Evolutionary conservation across 2,113 vertebrate species (phyloP).

Genomic region (Macrotis lagotis): DNA sequence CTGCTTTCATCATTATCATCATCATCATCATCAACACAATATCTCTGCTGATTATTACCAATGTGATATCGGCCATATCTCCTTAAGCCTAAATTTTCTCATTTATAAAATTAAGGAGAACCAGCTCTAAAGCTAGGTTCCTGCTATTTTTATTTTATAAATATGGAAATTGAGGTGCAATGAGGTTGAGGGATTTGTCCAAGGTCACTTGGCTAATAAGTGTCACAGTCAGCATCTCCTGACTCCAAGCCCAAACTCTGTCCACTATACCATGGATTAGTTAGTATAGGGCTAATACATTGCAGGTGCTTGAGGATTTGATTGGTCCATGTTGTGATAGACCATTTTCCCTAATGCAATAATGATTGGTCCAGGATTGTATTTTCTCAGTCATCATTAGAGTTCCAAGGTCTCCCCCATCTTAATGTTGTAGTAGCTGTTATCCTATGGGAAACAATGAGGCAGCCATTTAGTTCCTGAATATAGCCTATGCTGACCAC

Average conservation of each 20-base stretch:
- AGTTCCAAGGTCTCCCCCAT: not conserved
- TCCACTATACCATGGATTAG: not conserved
- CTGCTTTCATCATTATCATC: not conserved
- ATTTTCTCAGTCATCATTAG: not conserved
- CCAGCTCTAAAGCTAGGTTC: not conserved
- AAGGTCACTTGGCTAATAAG: not conserved
- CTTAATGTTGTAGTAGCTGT: not conserved
- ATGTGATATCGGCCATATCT: not conserved
- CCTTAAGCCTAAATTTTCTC: not conserved
- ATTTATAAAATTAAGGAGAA: not conserved
- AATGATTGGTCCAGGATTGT: not conserved
- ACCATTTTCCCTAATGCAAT: not conserved
- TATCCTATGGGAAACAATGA: not conserved
- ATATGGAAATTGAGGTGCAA: not conserved
- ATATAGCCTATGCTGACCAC: not conserved
- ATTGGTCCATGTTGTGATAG: not conserved
- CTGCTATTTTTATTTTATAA: not conserved
- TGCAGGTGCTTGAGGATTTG: too few species aligned
- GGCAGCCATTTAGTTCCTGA: not conserved
- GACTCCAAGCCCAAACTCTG: not conserved
- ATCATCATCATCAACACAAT: not conserved
- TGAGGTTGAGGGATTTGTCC: not conserved
- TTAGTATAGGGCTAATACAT: not conserved
- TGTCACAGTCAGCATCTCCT: not conserved
- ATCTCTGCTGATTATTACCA: not conserved